A percentile compares a stretch with the other conserved stretches of the same genome.
These are phyloP conservation scores for Masnerella sp. DNA, from an alignment of 2,888 invertebrate species.

Conservation along the genomic window DNA sequence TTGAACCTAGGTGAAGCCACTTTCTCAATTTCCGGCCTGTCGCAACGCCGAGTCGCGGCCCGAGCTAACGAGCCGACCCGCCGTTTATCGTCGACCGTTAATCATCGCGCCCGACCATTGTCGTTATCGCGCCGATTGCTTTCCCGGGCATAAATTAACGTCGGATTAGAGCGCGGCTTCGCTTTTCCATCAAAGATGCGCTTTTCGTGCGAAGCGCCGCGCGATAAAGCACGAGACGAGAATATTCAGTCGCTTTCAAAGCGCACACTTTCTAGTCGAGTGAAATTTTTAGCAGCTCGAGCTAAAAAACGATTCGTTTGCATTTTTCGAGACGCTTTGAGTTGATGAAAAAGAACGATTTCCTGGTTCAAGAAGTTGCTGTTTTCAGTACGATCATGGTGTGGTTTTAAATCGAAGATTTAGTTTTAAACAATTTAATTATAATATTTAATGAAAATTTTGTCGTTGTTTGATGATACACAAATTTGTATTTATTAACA, in stretches of 20 bases:
- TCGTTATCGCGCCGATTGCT: constrained; percentile 14
- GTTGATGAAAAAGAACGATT: too few relatives aligned
- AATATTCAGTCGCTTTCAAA: constrained; percentile 51
- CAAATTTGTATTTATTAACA: too few relatives aligned
- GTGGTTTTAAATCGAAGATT: too few relatives aligned
- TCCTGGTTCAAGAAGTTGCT: too few relatives aligned
- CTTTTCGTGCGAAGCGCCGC: constrained; percentile 19
- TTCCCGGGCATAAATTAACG: constrained; percentile 30
- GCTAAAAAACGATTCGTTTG: background rate
- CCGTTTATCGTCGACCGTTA: constrained; percentile 30
- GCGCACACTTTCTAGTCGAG: constrained; percentile 48
- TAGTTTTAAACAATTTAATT: too few relatives aligned
- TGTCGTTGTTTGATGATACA: too few relatives aligned
- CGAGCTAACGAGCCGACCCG: constrained; percentile 25
- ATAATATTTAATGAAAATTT: too few relatives aligned
- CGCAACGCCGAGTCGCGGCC: constrained; percentile 38
- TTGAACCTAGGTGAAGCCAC: constrained; percentile 48
- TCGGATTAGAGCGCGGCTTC: background rate
- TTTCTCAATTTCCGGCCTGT: constrained; percentile 55
- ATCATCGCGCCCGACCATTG: constrained; percentile 4
- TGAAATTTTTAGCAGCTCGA: constrained; percentile 41
- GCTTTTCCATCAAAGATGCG: constrained; percentile 24
- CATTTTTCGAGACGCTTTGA: too few relatives aligned
- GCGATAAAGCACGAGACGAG: constrained; percentile 29
- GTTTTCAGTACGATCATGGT: too few relatives aligned